A percentile compares a stretch with the other conserved stretches of the same genome.
Conservation (phyloP, 2,888 invertebrate genomes). For the Thera obeliscata region DNA sequence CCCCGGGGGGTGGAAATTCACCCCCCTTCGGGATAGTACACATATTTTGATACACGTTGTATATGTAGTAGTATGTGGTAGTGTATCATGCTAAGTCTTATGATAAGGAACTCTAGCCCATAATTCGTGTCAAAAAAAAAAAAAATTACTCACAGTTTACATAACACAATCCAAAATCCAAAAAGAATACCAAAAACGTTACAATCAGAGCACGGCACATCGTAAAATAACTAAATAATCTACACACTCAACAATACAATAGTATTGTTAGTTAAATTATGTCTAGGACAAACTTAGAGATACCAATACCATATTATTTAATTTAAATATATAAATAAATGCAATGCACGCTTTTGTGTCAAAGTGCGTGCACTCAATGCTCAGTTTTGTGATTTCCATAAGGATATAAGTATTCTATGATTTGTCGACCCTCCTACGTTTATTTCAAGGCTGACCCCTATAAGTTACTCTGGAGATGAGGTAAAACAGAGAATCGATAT, state of each 20-base stretch:
- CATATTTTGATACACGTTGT: no score
- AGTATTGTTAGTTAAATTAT: constrained; percentile 48
- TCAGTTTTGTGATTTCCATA: constrained; percentile 65
- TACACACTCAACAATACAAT: constrained; percentile 40
- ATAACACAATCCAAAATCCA: constrained; percentile 65
- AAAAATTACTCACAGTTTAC: constrained; percentile 70
- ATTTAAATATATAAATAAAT: constrained; percentile 33
- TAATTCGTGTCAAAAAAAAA: not conserved
- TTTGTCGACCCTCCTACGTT: constrained; percentile 74
- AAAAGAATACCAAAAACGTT: constrained; percentile 49
- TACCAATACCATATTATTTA: not conserved
- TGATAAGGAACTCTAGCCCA: no score
- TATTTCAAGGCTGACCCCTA: constrained; percentile 80
- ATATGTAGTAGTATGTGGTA: no score
- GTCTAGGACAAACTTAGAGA: constrained; percentile 53
- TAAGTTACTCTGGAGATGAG: constrained; percentile 61
- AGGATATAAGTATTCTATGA: constrained; percentile 78
- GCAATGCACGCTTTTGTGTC: constrained; percentile 52
- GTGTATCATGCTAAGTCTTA: no score
- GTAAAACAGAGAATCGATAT: constrained; percentile 40
- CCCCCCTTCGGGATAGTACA: no score
- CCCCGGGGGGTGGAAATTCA: no score
- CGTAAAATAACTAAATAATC: constrained; percentile 44
- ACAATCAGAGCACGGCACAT: constrained; percentile 60
- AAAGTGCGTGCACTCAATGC: constrained; percentile 66